phyloP scores from a whole-genome alignment of 1,140 invertebrate species.

The Solenopsis invicta region DNA sequence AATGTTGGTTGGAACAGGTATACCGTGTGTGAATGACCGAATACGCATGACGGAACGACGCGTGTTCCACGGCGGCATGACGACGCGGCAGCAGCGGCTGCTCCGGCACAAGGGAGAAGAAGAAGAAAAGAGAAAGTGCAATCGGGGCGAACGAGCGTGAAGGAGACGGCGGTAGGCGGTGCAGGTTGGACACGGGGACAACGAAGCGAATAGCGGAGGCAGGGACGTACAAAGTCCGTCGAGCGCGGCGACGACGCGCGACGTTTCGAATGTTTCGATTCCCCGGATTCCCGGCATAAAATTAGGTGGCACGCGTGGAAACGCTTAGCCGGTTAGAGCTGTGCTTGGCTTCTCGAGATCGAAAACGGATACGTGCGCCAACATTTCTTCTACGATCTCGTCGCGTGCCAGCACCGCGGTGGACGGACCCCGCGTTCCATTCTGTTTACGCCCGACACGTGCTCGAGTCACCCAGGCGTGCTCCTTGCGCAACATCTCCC shows the following conservation, averaged over 20 bases:
- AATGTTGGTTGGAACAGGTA: constrained; percentile 76
- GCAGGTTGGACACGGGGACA: constrained; percentile 62
- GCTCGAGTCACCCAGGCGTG: background rate
- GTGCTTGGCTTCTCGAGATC: no score
- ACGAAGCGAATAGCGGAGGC: constrained; percentile 70
- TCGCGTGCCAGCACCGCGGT: no score
- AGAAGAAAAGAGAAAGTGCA: constrained; percentile 60
- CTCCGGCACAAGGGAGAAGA: constrained; percentile 28
- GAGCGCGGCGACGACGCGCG: background rate
- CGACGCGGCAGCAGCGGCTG: constrained; percentile 40
- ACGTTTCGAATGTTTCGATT: no score
- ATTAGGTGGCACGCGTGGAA: background rate
- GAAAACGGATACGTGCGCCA: no score
- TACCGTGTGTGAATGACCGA: constrained; percentile 77
- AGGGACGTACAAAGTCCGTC: constrained; percentile 63
- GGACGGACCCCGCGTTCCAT: no score
- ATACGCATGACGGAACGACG: constrained; percentile 70
- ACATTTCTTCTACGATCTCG: no score
- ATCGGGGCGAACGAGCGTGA: constrained; percentile 35
- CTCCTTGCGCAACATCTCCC: background rate
- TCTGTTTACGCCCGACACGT: no score
- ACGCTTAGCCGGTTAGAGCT: no score
- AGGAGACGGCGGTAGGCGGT: constrained; percentile 13
- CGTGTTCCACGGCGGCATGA: constrained; percentile 64
- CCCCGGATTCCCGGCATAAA: background rate